Conservation (phyloP, 2,888 invertebrate genomes). For the Xanthostigma xanthostigma region DNA sequence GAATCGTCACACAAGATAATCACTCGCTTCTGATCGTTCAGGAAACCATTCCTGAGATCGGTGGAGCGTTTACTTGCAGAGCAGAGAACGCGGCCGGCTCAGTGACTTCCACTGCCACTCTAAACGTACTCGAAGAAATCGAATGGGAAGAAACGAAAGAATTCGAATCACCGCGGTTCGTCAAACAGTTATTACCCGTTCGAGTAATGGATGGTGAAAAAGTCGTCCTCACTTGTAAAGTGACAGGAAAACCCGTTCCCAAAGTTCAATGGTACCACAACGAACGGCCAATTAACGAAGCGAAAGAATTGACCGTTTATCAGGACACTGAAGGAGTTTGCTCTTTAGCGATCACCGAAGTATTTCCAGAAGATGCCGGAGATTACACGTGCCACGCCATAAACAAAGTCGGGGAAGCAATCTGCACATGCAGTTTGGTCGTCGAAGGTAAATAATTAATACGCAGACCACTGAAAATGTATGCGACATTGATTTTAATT, state of each 20-base stretch:
- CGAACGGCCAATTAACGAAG: constrained; percentile 51
- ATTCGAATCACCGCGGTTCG: constrained; percentile 59
- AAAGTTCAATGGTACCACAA: constrained; percentile 70
- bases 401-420: constrained; percentile 70
- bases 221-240: constrained; percentile 55
- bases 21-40: constrained; percentile 66
- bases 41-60: constrained; percentile 49
- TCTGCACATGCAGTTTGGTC: constrained; percentile 57
- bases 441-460: constrained; percentile 54
- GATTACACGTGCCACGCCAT: constrained; percentile 69
- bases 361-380: constrained; percentile 82
- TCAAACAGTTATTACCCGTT: constrained; percentile 53
- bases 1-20: constrained; percentile 60
- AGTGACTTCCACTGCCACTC: constrained; percentile 67
- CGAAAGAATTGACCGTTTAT: constrained; percentile 58
- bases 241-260: constrained; percentile 65
- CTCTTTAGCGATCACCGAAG: constrained; percentile 68
- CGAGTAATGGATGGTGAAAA: constrained; percentile 85
- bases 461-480: not conserved
- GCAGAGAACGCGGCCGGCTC: constrained; percentile 84
- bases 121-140: constrained; percentile 43
- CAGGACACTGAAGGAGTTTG: constrained; percentile 68
- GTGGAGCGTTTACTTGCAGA: constrained; percentile 70
- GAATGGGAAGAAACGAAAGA: constrained; percentile 41
- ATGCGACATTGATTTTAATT: not conserved